phyloP scores from a whole-genome alignment of 2,888 invertebrate genomes.

The Isotomurus palustris region DNA sequence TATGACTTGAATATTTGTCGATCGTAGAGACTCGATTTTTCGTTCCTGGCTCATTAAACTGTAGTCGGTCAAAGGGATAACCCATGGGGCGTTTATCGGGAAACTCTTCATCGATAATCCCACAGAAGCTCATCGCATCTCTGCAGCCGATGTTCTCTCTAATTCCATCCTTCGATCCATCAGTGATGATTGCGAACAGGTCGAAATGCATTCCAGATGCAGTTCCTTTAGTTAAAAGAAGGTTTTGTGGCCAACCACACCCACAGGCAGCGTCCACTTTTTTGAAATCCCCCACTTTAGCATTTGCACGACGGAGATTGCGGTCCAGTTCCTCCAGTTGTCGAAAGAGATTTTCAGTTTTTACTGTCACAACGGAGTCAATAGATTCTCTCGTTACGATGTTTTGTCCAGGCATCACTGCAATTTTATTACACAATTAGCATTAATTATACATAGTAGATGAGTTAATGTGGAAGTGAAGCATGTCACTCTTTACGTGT shows the following conservation, averaged over 20 bases:
- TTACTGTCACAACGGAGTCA: conserved; percentile 75
- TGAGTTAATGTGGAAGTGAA: neutral
- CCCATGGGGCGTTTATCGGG: conserved; percentile 76
- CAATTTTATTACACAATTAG: no score
- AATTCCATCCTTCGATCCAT: conserved; percentile 43
- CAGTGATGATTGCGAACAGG: conserved; percentile 47
- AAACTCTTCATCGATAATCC: conserved; percentile 68
- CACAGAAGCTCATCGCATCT: conserved; percentile 74
- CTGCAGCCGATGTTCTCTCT: conserved; percentile 62
- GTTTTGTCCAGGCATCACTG: conserved; percentile 59
- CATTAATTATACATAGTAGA: neutral
- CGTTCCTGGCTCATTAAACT: conserved; percentile 5
- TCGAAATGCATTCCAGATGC: conserved; percentile 47
- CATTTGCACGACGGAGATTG: no score
- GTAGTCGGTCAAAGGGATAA: conserved; percentile 60
- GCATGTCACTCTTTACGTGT: no score
- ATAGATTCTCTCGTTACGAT: conserved; percentile 62
- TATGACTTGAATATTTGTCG: conserved; percentile 12
- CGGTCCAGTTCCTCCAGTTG: conserved; percentile 53
- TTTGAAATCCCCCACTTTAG: conserved; percentile 9
- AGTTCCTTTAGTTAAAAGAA: conserved; percentile 47
- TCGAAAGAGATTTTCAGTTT: conserved; percentile 75
- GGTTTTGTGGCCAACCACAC: conserved; percentile 46
- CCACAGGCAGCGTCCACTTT: conserved; percentile 23
- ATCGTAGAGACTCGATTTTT: conserved; percentile 15